Percentiles rank a stretch among this genome's conserved stretches.
These are phyloP conservation scores for Callinectes sapidus DNA, from an alignment of 2,888 invertebrate species.

Conservation along the genomic window DNA sequence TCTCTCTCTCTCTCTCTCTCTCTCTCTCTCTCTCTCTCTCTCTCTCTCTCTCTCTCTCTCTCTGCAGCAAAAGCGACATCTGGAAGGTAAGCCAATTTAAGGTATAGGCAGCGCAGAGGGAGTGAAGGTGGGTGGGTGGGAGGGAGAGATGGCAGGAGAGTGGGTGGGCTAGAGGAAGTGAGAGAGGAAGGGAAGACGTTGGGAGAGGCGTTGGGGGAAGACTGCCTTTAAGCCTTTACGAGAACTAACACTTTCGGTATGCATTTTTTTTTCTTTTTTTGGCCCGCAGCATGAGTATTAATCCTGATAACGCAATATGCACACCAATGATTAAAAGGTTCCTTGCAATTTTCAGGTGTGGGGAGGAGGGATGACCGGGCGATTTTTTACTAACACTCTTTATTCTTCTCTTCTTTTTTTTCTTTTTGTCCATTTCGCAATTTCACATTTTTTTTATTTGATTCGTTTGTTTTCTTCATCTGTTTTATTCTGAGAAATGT, in stretches of 20 bases:
- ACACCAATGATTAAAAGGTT: background rate
- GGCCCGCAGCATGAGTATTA: background rate
- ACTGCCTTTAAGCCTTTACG: background rate
- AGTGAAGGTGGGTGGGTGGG: background rate
- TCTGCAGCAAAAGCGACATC: conserved; percentile 24
- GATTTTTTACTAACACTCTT: too few relatives aligned
- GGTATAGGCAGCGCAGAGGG: background rate
- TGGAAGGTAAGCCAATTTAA: background rate
- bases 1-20: conserved; percentile 53
- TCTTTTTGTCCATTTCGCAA: background rate
- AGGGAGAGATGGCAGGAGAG: background rate
- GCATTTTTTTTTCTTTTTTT: too few relatives aligned
- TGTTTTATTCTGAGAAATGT: background rate
- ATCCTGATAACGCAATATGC: background rate
- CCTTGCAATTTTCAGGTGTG: background rate
- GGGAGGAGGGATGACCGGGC: background rate
- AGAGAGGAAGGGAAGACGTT: background rate
- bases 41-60: conserved; percentile 45
- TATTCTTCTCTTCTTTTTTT: too few relatives aligned
- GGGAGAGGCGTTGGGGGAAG: background rate
- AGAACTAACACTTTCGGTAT: background rate
- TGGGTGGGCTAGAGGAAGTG: background rate
- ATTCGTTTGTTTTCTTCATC: background rate
- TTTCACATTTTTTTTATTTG: background rate
- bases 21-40: conserved; percentile 45